A percentile compares a stretch with the other conserved stretches of the same genome.
phyloP scores from a whole-genome alignment of 2,888 invertebrate species.

The Xanthia icteritia region DNA sequence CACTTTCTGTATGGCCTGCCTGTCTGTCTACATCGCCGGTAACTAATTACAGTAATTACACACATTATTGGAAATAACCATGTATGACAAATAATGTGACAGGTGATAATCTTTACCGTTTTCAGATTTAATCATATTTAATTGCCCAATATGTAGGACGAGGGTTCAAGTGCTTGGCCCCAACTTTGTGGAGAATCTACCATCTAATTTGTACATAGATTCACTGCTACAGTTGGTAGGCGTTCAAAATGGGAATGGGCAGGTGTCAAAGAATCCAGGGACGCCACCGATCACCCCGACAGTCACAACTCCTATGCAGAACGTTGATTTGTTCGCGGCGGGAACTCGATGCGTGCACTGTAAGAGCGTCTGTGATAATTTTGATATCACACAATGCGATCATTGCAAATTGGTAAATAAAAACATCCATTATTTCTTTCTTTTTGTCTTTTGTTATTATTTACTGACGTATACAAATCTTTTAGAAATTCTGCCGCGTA shows the following conservation, averaged over 20 bases:
- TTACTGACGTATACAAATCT: conserved; percentile 18
- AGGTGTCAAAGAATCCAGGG: conserved; percentile 51
- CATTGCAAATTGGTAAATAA: conserved; percentile 91
- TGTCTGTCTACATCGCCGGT: conserved; percentile 87
- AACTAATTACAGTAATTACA: conserved; percentile 33
- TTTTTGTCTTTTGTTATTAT: conserved; percentile 14
- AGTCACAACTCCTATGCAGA: conserved; percentile 68
- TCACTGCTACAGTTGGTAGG: conserved; percentile 90
- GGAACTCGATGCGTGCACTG: conserved; percentile 82
- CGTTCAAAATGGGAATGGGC: conserved; percentile 64
- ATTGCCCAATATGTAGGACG: conserved; percentile 91
- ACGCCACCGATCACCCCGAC: conserved; percentile 74
- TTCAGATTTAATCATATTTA: conserved; percentile 80
- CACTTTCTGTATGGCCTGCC: conserved; percentile 91
- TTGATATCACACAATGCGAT: conserved; percentile 84
- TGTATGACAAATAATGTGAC: conserved; percentile 9
- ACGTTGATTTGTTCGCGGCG: conserved; percentile 80
- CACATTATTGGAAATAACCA: conserved; percentile 34
- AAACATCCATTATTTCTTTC: not conserved
- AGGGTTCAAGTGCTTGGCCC: conserved; percentile 85
- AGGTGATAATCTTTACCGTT: conserved; percentile 44
- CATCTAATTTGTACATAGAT: conserved; percentile 92
- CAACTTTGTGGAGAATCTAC: conserved; percentile 89
- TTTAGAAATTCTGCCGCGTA: conserved; percentile 90
- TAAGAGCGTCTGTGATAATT: conserved; percentile 79